A percentile compares a stretch with the other conserved stretches of the same genome.
Conservation (phyloP, 2,797 vertebrate genomes). For the Buphagus erythrorhynchus region DNA sequence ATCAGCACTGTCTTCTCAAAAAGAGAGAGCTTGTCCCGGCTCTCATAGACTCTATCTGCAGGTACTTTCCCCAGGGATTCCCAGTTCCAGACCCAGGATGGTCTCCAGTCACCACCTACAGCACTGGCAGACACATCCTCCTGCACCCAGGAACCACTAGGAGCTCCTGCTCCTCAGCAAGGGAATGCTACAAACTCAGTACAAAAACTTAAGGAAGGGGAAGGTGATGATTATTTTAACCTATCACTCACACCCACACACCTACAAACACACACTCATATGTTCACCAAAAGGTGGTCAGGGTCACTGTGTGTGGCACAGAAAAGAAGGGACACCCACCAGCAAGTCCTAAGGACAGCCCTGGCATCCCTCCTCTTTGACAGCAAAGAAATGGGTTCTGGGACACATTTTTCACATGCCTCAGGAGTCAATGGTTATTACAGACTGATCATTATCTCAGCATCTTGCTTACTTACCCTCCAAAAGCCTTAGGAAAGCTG, state of each 20-base stretch:
- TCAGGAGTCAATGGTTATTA: background rate
- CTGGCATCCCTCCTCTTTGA: background rate
- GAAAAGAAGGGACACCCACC: background rate
- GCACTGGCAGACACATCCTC: background rate
- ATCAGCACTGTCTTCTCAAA: background rate
- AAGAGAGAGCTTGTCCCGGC: background rate
- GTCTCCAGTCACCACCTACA: background rate
- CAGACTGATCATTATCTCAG: conserved; percentile 16
- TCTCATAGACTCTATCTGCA: background rate
- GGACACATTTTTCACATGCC: background rate
- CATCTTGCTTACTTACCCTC: background rate
- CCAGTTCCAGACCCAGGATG: background rate
- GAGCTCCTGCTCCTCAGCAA: background rate
- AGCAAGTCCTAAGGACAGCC: background rate
- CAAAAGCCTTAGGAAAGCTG: background rate
- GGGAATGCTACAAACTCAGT: background rate
- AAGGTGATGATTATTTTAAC: background rate
- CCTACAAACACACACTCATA: background rate
- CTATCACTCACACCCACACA: background rate
- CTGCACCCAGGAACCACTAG: rapidly evolving
- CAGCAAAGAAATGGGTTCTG: background rate
- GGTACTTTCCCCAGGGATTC: rapidly evolving
- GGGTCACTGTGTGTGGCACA: background rate
- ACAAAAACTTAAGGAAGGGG: background rate
- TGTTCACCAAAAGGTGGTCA: background rate